Evolutionary conservation across 2,888 invertebrate species (phyloP), one percentile per base, ranked within the genome.

Genomic region (Ectemnius lituratus): DNA sequence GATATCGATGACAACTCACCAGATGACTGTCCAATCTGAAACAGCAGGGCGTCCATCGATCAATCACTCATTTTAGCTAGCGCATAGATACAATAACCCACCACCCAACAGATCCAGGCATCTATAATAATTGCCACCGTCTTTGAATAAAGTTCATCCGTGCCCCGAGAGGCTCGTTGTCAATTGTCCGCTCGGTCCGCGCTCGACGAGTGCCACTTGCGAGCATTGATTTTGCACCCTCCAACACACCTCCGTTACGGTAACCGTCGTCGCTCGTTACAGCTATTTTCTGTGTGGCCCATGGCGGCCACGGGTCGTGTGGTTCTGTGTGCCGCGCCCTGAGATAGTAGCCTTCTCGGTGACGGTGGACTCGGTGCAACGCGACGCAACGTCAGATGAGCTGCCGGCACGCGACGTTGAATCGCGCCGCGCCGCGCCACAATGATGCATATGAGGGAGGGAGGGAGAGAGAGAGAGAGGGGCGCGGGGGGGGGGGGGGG

Each of bases 21-120:
- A 97, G 91, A 90, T 97, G 97, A 79, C 95, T 95, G 91, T 97
- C 96, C 90, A 97, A 93, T 88, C 97, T 97, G 93, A 27, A 94
- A 82, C 18, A 37, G 37, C 11, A 37, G 37, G 1, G 37, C 37
- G 11, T 23, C 3, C 5, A 6, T 2, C 37, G 37, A 11, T 37
- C 8, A 37, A 37, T 1, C 37, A 37, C 37, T 37, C n/a, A 37
- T 20, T 2, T 37, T 37, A 1, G 8, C 8, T 37, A 37, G 8
- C 11, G 11, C 37, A 11, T 28, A 28, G n/a, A 37, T 14, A n/a
- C 16, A 57, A 37, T 4, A 37, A 8, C 37, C 37, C 23, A 23
- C 23, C 23, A 23, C 23, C 23, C 20, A 20, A 20, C 20, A 20
- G 1, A 20, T 20, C 2, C 20, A 20, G 20, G 20, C 1, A 20